Evolutionary conservation across 2,113 vertebrate species (phyloP).

Genomic region (Actinemys pallida): DNA sequence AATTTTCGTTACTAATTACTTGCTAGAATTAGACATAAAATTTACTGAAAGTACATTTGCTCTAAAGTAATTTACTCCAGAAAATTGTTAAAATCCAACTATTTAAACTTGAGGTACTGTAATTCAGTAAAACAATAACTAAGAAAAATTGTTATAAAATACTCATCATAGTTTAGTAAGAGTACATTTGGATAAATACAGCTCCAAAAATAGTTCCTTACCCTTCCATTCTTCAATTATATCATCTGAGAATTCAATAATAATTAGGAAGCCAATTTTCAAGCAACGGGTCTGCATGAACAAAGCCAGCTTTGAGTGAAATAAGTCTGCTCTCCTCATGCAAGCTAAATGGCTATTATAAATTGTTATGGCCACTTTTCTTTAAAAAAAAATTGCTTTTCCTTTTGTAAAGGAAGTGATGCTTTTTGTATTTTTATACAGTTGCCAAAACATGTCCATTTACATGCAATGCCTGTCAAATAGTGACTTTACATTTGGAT

Average conservation of each 20-base stretch:
- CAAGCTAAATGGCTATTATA: conserved; percentile 46
- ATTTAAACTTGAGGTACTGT: neutral
- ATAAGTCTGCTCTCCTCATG: conserved; percentile 25
- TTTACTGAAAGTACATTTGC: neutral
- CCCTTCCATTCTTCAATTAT: neutral
- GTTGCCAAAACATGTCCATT: conserved; percentile 79
- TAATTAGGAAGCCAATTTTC: conserved; percentile 12
- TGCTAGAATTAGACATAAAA: neutral
- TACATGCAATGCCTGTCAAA: conserved; percentile 72
- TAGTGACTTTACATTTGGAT: conserved; percentile 76
- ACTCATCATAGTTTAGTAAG: neutral
- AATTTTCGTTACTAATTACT: neutral
- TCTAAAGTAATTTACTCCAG: neutral
- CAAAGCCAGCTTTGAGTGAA: conserved; percentile 50
- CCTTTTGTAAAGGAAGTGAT: conserved; percentile 58
- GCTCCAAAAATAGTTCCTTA: neutral
- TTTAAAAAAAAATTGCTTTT: conserved; percentile 57
- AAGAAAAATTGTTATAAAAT: neutral
- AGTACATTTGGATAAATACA: neutral
- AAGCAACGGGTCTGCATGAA: conserved; percentile 46
- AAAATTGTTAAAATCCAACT: neutral
- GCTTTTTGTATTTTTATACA: conserved; percentile 67
- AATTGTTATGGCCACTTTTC: conserved; percentile 42
- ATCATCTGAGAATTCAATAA: neutral
- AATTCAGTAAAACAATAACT: neutral